phyloP scores from a whole-genome alignment of 2,888 invertebrate species.

The Eugnorisma glareosa region DNA sequence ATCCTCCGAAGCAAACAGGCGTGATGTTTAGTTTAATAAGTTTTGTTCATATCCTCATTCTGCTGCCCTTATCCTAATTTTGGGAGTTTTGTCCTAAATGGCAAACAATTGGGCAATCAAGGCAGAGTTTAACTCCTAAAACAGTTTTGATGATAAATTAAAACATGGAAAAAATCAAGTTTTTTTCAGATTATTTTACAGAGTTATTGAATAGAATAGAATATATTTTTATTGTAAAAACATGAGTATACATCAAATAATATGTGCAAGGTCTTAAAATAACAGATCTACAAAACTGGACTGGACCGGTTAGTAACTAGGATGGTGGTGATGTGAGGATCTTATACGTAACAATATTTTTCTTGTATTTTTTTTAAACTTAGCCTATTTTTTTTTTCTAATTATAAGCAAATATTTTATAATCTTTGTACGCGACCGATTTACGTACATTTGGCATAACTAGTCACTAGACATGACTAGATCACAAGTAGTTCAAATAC shows the following conservation, averaged over 20 bases:
- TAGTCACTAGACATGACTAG: too few species aligned
- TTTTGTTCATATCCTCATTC: too few species aligned
- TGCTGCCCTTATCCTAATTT: too few species aligned
- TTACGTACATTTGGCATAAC: not conserved
- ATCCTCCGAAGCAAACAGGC: not conserved
- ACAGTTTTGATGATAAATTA: not conserved
- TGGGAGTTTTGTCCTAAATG: too few species aligned
- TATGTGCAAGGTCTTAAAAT: too few species aligned
- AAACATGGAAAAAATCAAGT: not conserved
- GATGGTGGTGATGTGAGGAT: too few species aligned
- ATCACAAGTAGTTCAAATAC: conserved; percentile 22
- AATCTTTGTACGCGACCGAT: not conserved
- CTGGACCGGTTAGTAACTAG: too few species aligned
- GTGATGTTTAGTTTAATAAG: not conserved
- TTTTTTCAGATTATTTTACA: not conserved
- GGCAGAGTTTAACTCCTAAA: not conserved
- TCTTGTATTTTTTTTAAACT: not conserved
- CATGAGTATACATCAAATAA: too few species aligned
- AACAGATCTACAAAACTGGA: too few species aligned
- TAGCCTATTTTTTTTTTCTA: not conserved
- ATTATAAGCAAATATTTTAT: not conserved
- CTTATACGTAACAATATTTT: not conserved
- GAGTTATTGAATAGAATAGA: too few species aligned
- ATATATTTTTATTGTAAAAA: too few species aligned
- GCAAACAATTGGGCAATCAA: not conserved